phyloP scores from a whole-genome alignment of 2,888 invertebrate species.

The Hecatera dysodea region DNA sequence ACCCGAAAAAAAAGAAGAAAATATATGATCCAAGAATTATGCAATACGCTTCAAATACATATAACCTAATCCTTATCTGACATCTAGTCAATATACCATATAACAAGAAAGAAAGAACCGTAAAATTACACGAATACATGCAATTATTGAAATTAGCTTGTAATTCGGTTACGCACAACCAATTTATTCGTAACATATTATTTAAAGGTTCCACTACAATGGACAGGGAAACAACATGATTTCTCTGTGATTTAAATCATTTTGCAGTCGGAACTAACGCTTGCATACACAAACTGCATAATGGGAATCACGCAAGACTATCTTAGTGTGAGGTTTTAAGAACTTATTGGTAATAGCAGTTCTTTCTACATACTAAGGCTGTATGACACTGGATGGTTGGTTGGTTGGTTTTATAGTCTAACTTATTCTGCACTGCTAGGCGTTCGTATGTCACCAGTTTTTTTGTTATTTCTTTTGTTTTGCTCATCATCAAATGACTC shows the following conservation, averaged over 20 bases:
- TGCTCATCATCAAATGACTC: too few relatives aligned
- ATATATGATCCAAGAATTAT: too few relatives aligned
- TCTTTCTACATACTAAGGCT: background rate
- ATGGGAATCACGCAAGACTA: conserved; percentile 30
- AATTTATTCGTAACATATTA: conserved; percentile 54
- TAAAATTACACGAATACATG: conserved; percentile 19
- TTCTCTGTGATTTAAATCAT: conserved; percentile 48
- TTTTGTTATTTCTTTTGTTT: background rate
- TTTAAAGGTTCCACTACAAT: conserved; percentile 48
- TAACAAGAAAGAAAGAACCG: background rate
- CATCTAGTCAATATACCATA: too few relatives aligned
- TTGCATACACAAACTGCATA: conserved; percentile 30
- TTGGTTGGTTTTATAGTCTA: too few relatives aligned
- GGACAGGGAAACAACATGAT: conserved; percentile 30
- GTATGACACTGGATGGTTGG: too few relatives aligned
- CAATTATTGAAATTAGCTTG: conserved; percentile 22
- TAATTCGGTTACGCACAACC: conserved; percentile 42
- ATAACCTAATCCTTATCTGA: too few relatives aligned
- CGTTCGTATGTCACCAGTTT: too few relatives aligned
- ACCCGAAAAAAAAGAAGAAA: too few relatives aligned
- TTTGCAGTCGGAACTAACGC: conserved; percentile 45
- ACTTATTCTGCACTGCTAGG: too few relatives aligned
- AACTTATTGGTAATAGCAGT: background rate
- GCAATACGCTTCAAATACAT: too few relatives aligned
- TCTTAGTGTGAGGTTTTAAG: background rate